A percentile compares a stretch with the other conserved stretches of the same genome.
phyloP scores from a whole-genome alignment of 2,113 vertebrate species.

The Calidris pygmaea region DNA sequence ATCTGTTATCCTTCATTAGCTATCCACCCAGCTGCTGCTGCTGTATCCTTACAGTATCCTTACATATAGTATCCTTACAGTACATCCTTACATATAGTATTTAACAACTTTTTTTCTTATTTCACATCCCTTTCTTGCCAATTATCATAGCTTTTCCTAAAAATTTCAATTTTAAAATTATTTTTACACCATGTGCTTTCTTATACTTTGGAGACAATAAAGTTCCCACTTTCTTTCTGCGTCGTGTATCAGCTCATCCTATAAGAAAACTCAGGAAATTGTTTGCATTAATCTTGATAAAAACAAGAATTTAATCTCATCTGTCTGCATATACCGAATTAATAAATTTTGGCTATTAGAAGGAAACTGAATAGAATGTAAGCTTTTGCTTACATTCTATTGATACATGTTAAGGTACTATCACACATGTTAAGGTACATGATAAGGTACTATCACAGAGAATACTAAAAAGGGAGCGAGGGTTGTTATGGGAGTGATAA shows the following conservation, averaged over 20 bases:
- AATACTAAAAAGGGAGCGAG: not conserved
- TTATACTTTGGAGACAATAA: not conserved
- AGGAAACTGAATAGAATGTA: not conserved
- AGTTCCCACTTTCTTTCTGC: not conserved
- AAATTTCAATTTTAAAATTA: not conserved
- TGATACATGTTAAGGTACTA: not conserved
- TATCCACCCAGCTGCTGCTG: not conserved
- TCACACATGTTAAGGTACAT: too few species aligned
- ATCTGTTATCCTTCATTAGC: not conserved
- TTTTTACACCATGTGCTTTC: not conserved
- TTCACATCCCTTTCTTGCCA: not conserved
- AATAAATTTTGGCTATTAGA: not conserved
- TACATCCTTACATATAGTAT: not conserved
- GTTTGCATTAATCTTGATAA: not conserved
- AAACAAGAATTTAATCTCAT: not conserved
- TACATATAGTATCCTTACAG: slow-evolving; percentile 2
- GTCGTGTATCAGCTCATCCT: not conserved
- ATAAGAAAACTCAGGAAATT: not conserved
- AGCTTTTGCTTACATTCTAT: too few species aligned
- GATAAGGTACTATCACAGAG: not conserved
- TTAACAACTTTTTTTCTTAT: not conserved
- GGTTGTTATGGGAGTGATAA: not conserved
- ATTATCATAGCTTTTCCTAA: not conserved
- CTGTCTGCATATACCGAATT: not conserved
- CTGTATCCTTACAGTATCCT: not conserved